phyloP scores from a whole-genome alignment of 2,888 invertebrate genomes.

The Sarcophaga carnaria region DNA sequence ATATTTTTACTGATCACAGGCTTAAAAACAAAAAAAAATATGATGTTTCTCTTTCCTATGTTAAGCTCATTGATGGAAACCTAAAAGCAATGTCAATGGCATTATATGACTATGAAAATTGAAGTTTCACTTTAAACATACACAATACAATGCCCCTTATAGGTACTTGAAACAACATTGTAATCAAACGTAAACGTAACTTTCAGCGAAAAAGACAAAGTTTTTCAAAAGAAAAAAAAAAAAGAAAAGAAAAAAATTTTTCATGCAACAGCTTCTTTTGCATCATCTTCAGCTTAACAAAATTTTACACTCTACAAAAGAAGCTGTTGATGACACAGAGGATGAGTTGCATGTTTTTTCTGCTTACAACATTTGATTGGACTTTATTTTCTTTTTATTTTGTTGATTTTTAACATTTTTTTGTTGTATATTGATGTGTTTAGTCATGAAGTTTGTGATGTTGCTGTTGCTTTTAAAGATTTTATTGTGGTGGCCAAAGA shows the following conservation, averaged over 20 bases:
- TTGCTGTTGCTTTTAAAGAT: constrained; percentile 9
- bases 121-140: constrained; percentile 76
- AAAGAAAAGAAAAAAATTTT: constrained; percentile 28
- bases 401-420: constrained; percentile 43
- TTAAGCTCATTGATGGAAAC: constrained; percentile 26
- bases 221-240: constrained; percentile 25
- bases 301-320: constrained; percentile 46
- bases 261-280: constrained; percentile 32
- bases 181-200: constrained; percentile 59
- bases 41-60: constrained; percentile 14
- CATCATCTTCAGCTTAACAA: constrained; percentile 37
- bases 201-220: constrained; percentile 44
- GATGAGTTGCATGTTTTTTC: constrained; percentile 40
- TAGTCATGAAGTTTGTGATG: constrained; percentile 24
- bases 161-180: constrained; percentile 71
- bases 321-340: constrained; percentile 27
- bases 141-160: constrained; percentile 4
- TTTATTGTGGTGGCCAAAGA: neutral
- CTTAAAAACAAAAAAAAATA: neutral
- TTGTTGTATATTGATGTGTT: neutral
- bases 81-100: constrained; percentile 69
- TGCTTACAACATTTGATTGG: neutral
- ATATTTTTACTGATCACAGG: constrained; percentile 15
- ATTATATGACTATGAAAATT: constrained; percentile 77
- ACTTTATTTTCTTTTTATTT: constrained; percentile 14